These are phyloP conservation scores for Callinectes sapidus DNA, from an alignment of 2,888 invertebrate species.

Conservation along the genomic window DNA sequence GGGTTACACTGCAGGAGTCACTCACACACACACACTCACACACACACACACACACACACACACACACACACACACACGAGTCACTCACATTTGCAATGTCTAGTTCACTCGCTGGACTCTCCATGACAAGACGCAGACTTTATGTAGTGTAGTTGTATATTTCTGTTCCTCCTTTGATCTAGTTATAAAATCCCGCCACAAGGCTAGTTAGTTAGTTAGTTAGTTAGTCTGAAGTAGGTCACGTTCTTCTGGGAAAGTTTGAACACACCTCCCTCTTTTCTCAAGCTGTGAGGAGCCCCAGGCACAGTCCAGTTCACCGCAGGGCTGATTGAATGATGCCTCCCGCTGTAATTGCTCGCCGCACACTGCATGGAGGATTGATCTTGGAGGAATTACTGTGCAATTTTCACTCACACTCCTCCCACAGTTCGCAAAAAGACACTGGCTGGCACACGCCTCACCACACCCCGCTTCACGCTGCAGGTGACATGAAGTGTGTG, in stretches of 20 bases:
- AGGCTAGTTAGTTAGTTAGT: neutral
- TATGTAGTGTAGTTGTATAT: neutral
- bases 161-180: neutral
- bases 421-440: neutral
- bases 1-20: constrained; percentile 6
- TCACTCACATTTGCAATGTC: neutral
- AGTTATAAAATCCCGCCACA: neutral
- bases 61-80: neutral
- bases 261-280: neutral
- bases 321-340: too few species aligned
- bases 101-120: too few species aligned
- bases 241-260: neutral
- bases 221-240: neutral
- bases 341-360: too few species aligned
- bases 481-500: neutral
- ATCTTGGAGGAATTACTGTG: neutral
- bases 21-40: neutral
- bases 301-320: neutral
- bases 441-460: neutral
- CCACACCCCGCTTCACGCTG: neutral
- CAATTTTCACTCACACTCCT: neutral
- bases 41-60: constrained; percentile 3
- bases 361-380: neutral
- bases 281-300: neutral
- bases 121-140: neutral